phyloP scores from a whole-genome alignment of 2,113 vertebrate species.

The Epinephelus cyanopodus region DNA sequence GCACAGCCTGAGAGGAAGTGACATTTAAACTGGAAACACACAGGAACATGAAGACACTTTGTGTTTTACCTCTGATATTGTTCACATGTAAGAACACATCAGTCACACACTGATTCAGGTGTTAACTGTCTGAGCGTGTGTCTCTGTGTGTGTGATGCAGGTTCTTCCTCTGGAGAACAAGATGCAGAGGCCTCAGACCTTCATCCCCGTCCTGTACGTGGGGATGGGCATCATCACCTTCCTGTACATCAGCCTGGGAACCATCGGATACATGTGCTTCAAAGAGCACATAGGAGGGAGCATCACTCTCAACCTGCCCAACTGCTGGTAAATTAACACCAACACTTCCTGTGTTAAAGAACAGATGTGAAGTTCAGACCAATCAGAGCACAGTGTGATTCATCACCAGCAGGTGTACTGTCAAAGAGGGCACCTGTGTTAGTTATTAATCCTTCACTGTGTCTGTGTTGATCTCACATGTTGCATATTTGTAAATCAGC shows the following conservation, averaged over 20 bases:
- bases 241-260: conserved; percentile 92
- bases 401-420: too few relatives aligned
- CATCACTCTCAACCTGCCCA: conserved; percentile 96
- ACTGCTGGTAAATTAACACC: conserved; percentile 91
- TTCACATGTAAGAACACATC: neutral
- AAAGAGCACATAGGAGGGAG: conserved; percentile 88
- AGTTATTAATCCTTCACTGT: too few relatives aligned
- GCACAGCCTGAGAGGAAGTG: conserved; percentile 31
- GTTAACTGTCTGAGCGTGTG: conserved; percentile 9
- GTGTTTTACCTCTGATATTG: neutral
- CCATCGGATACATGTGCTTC: conserved; percentile 93
- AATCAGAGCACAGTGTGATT: too few relatives aligned
- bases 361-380: neutral
- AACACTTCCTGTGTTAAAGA: neutral
- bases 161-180: conserved; percentile 97
- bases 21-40: conserved; percentile 31
- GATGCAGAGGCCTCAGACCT: conserved; percentile 92
- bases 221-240: conserved; percentile 92
- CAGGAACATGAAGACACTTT: neutral
- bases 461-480: too few relatives aligned
- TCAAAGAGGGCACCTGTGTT: too few relatives aligned
- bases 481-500: too few relatives aligned
- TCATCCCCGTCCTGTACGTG: conserved; percentile 87
- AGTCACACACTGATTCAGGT: neutral
- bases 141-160: conserved; percentile 70